Conservation (phyloP, 2,797 vertebrate species). For the Sebastes hubbsi region DNA sequence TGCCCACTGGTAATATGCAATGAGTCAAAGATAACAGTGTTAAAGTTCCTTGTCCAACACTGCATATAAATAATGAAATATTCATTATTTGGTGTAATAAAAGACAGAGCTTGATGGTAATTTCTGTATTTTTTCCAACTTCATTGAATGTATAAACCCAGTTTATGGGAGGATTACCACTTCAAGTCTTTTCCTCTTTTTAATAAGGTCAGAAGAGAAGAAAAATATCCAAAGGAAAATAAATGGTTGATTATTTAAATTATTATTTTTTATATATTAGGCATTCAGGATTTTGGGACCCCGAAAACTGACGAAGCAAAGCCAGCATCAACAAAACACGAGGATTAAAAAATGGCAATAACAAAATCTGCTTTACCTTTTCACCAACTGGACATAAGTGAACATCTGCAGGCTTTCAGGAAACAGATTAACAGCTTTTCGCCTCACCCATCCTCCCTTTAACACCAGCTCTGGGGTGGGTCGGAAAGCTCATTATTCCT, state of each 20-base stretch:
- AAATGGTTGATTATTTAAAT: not conserved
- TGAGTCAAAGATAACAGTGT: too few relatives aligned
- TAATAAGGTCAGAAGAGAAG: not conserved
- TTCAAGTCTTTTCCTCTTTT: not conserved
- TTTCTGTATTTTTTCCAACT: too few relatives aligned
- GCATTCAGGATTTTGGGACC: not conserved
- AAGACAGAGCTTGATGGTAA: too few relatives aligned
- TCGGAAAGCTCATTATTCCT: slow-evolving; percentile 60
- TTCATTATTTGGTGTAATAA: too few relatives aligned
- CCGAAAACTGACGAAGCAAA: not conserved
- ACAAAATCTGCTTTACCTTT: not conserved
- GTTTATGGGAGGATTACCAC: not conserved
- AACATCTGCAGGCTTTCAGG: slow-evolving; percentile 20
- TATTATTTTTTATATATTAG: not conserved
- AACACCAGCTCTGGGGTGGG: slow-evolving; percentile 20
- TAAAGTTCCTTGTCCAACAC: too few relatives aligned
- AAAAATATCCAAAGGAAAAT: not conserved
- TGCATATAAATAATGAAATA: too few relatives aligned
- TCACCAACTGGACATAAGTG: not conserved
- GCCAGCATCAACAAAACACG: not conserved
- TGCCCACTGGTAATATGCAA: too few relatives aligned
- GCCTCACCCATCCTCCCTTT: slow-evolving; percentile 37
- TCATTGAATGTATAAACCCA: too few relatives aligned
- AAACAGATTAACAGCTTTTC: slow-evolving; percentile 35
- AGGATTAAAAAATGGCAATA: not conserved